phyloP scores from a whole-genome alignment of 2,113 vertebrate genomes.

The Scomber japonicus region DNA sequence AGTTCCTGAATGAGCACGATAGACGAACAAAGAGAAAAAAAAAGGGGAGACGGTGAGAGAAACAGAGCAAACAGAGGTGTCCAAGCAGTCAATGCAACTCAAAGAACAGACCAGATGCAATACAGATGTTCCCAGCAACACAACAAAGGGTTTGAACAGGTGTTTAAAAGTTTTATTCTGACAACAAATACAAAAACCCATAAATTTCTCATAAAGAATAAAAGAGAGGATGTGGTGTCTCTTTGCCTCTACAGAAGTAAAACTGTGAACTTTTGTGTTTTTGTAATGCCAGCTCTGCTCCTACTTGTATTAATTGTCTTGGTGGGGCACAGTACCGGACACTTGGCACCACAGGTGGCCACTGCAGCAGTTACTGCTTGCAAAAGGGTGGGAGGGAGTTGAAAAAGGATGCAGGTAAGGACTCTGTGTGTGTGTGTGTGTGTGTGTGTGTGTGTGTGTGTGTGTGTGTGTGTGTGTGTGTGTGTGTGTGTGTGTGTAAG shows the following conservation, averaged over 20 bases:
- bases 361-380: slow-evolving; percentile 50
- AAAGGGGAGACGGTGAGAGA: slow-evolving; percentile 68
- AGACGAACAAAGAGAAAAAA: slow-evolving; percentile 68
- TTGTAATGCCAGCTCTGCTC: not conserved
- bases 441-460: slow-evolving; percentile 44
- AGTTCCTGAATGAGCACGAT: slow-evolving; percentile 88
- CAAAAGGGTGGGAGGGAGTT: slow-evolving; percentile 36
- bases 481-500: slow-evolving; percentile 53
- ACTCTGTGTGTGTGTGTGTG: slow-evolving; percentile 35
- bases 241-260: not conserved
- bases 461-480: slow-evolving; percentile 39
- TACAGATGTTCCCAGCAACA: not conserved
- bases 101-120: not conserved
- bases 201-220: no score
- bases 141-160: not conserved
- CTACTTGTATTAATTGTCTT: slow-evolving; percentile 6
- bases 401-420: slow-evolving; percentile 69
- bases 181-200: not conserved
- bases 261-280: not conserved
- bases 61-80: slow-evolving; percentile 57
- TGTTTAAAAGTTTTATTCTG: not conserved
- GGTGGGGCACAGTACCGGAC: slow-evolving; percentile 22
- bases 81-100: not conserved
- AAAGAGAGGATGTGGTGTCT: not conserved
- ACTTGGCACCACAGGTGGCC: slow-evolving; percentile 52